A percentile compares a stretch with the other conserved stretches of the same genome.
Conservation (phyloP, 1,140 invertebrate species). For the Calosoma granatense region DNA sequence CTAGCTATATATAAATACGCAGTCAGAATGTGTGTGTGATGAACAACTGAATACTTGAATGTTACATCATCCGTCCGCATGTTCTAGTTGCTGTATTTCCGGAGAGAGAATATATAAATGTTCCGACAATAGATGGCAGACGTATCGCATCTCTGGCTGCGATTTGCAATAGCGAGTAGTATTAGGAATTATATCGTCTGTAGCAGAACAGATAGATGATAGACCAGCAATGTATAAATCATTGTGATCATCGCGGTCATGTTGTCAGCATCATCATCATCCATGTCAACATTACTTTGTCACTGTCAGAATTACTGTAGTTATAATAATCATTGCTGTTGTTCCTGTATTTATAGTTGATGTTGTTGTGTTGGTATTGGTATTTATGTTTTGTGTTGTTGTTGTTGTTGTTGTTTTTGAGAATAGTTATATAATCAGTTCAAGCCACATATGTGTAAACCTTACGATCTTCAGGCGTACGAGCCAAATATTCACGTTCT, state of each 20-base stretch:
- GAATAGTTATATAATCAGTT: slow-evolving; percentile 23
- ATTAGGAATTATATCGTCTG: neutral
- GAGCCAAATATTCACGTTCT: slow-evolving; percentile 95
- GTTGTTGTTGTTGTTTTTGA: slow-evolving; percentile 8
- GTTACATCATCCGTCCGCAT: too few species aligned
- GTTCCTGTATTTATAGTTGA: neutral
- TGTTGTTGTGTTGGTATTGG: neutral
- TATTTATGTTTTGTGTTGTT: too few species aligned
- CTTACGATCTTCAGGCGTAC: slow-evolving; percentile 92
- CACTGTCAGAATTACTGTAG: neutral
- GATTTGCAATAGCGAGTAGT: neutral
- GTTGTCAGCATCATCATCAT: too few species aligned
- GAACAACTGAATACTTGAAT: too few species aligned
- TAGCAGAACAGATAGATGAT: neutral
- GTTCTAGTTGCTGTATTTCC: too few species aligned
- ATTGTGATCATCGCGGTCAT: neutral
- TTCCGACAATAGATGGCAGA: too few species aligned
- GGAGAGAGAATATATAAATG: too few species aligned
- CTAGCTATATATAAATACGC: slow-evolving; percentile 2
- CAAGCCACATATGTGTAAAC: slow-evolving; percentile 86
- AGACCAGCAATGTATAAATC: neutral
- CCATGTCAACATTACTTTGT: too few species aligned
- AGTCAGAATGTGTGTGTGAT: neutral
- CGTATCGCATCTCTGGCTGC: neutral
- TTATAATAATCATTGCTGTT: neutral